Evolutionary conservation across 2,888 invertebrate species (phyloP).

Genomic region (Temnothorax rugatulus): DNA sequence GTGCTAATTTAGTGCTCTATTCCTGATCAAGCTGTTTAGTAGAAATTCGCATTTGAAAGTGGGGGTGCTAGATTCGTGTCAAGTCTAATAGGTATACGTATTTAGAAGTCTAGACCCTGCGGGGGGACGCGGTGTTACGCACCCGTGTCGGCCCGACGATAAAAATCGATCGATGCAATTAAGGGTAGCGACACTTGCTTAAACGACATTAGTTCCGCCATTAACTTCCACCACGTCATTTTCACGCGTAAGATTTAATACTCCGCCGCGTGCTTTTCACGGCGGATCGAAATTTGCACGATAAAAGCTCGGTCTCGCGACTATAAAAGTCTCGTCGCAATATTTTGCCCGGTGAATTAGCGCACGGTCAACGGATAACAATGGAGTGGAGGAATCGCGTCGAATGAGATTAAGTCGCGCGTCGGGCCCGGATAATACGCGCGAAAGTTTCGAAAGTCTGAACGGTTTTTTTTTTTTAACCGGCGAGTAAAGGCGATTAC

Average conservation of each 20-base stretch:
- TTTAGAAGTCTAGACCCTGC: too few species aligned
- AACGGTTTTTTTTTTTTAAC: conserved; percentile 33
- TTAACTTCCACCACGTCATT: neutral
- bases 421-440: conserved; percentile 37
- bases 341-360: conserved; percentile 26
- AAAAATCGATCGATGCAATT: conserved; percentile 21
- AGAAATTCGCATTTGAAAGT: too few species aligned
- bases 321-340: conserved; percentile 15
- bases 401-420: conserved; percentile 33
- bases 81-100: too few species aligned
- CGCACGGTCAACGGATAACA: conserved; percentile 25
- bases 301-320: neutral
- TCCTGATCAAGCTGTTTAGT: too few species aligned
- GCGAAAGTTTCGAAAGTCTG: conserved; percentile 31
- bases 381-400: conserved; percentile 25
- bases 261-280: neutral
- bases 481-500: conserved; percentile 61
- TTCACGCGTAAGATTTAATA: conserved; percentile 27
- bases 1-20: too few species aligned
- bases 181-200: neutral
- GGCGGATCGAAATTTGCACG: conserved; percentile 17
- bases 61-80: too few species aligned
- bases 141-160: neutral
- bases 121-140: too few species aligned
- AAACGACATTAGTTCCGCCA: conserved; percentile 3